Conservation (phyloP, 2,888 invertebrate species). For the Seladonia tumulorum region DNA sequence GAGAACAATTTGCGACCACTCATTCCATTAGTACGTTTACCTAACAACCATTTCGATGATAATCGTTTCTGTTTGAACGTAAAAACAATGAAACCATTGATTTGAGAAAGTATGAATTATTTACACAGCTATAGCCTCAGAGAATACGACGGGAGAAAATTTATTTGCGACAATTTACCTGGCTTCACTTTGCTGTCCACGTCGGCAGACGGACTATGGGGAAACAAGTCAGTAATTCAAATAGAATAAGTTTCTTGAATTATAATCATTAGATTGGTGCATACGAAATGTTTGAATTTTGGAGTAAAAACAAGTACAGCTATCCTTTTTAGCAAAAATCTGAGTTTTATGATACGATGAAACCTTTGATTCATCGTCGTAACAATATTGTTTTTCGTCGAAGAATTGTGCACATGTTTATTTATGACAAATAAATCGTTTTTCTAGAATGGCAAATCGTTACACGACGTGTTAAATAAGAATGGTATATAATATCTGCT, state of each 20-base stretch:
- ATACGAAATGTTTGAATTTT: no score
- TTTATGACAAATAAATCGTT: background rate
- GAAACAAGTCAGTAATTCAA: slow-evolving; percentile 65
- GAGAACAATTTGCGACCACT: slow-evolving; percentile 74
- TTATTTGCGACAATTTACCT: slow-evolving; percentile 73
- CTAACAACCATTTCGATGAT: background rate
- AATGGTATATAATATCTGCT: background rate
- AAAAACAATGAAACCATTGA: background rate
- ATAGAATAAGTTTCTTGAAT: background rate
- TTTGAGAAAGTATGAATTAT: background rate
- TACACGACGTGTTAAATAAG: no score
- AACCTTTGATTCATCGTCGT: no score
- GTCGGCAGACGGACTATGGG: slow-evolving; percentile 76
- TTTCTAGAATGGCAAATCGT: no score
- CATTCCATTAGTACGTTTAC: slow-evolving; percentile 74
- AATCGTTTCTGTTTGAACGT: background rate
- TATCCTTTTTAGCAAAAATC: no score
- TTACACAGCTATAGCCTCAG: slow-evolving; percentile 75
- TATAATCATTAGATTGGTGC: no score
- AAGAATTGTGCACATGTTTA: background rate
- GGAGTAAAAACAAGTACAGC: no score
- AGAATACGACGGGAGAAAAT: slow-evolving; percentile 73
- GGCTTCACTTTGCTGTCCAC: slow-evolving; percentile 73
- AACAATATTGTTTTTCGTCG: no score
- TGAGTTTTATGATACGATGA: no score